These are phyloP conservation scores for Pristionchus entomophagus DNA, from an alignment of 2,888 invertebrate species.

Conservation along the genomic window DNA sequence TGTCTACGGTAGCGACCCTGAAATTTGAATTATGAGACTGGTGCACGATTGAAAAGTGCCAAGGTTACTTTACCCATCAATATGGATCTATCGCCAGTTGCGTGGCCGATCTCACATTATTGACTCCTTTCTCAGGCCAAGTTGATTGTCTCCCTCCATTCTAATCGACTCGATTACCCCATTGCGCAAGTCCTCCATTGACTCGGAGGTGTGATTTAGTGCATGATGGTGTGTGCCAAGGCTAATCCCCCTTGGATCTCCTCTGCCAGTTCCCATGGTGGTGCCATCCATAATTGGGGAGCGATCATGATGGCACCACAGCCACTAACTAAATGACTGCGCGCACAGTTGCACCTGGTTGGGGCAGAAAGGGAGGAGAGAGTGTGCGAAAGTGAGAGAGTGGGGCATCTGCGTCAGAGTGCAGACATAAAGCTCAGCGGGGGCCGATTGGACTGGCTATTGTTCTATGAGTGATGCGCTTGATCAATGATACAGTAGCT, in stretches of 20 bases:
- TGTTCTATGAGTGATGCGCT: conserved; percentile 13
- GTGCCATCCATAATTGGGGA: conserved; percentile 26
- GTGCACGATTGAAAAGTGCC: conserved; percentile 3
- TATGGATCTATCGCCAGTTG: background rate
- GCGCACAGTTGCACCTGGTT: background rate
- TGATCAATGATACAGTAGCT: conserved; percentile 15
- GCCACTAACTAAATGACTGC: conserved; percentile 29
- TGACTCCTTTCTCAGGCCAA: background rate
- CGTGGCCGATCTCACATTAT: conserved; percentile 24
- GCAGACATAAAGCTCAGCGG: background rate
- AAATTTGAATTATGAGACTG: conserved; percentile 28
- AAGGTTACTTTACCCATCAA: conserved; percentile 4
- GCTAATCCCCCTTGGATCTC: background rate
- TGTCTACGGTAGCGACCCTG: conserved; percentile 38
- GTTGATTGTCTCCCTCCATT: background rate
- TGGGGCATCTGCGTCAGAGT: background rate
- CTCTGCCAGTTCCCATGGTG: background rate
- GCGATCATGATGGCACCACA: conserved; percentile 28
- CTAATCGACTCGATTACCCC: conserved; percentile 22
- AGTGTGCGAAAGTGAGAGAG: background rate
- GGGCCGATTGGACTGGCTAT: background rate
- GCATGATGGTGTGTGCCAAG: background rate
- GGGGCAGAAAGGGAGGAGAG: background rate
- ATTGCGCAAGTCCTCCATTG: conserved; percentile 6
- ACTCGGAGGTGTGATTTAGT: conserved; percentile 21